Base-by-base conservation (phyloP, 1,140 invertebrate genomes). In the Lepidurus packardi region DNA sequence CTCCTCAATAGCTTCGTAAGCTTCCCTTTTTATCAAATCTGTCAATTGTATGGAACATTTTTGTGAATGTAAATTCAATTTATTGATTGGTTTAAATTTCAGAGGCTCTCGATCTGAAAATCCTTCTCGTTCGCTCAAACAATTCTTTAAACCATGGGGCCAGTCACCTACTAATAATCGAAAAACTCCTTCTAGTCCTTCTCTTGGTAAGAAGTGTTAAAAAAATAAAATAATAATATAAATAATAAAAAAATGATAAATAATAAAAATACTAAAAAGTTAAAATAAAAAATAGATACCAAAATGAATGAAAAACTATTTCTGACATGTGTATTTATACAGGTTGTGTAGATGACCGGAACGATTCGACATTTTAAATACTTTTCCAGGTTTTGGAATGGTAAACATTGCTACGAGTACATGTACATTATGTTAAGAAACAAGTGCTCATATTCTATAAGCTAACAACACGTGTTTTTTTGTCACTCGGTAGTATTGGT, bases 1-100 rank as follows among this genome's bases (percentile, higher is more conserved):
- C 45, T 74, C 44, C 21, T 34, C 75, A 21, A 74, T 78, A 10
- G 65, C 78, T 47, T 44, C 10, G 78, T 78, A 78, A 78, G 21
- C 25, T 21, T 73, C 10, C 10, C 1, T 16, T 11, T 4, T 47
- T 47, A 16, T 6, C 10, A 65, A 0, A 65, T 9, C 8, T 65
- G n/a, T 65, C 6, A n/a, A 65, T 13, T 13, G 6, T n/a, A 7
- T 7, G 4, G 1, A 65, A 65, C 16, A 11, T 65, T 13, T 65
- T 65, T 16, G 21, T 16, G 21, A 65, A 34, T 34, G 2, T 34
- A 34, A 34, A 34, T 34, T 34, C 1, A 9, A 9, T 65, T 65
- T 47, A 16, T 47, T 65, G 4, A n/a, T 16, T 7, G 21, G 21
- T 21, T 47, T 47, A 1, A 4, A 65, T 65, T 65, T 65, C 53